phyloP scores from a whole-genome alignment of 2,888 invertebrate species.

The Callimorpha dominula region DNA sequence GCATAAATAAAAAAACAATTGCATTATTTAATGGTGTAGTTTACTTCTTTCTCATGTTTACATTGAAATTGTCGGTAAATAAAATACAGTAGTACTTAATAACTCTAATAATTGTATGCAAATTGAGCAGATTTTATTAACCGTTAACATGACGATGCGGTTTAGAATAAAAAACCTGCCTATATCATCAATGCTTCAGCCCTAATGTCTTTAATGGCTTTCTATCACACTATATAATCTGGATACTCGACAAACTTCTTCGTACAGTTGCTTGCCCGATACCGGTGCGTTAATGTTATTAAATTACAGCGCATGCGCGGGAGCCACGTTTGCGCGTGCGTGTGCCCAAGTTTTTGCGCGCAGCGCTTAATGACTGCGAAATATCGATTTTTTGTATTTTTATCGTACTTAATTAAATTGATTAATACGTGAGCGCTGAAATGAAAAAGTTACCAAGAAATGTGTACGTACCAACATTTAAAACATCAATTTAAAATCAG shows the following conservation, averaged over 20 bases:
- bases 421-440: conserved; percentile 31
- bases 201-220: background rate
- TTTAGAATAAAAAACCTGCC: background rate
- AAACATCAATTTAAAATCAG: background rate
- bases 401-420: conserved; percentile 35
- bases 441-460: background rate
- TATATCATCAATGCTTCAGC: background rate
- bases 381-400: conserved; percentile 33
- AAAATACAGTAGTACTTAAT: background rate
- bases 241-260: background rate
- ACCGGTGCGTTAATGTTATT: conserved; percentile 51
- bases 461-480: too few relatives aligned
- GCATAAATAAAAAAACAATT: background rate
- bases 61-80: background rate
- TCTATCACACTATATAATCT: conserved; percentile 3
- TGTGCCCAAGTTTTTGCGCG: conserved; percentile 34
- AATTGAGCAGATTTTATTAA: background rate
- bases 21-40: background rate
- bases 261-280: conserved; percentile 38
- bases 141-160: too few relatives aligned
- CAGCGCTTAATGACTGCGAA: conserved; percentile 32
- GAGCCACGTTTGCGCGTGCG: conserved; percentile 31
- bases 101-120: background rate
- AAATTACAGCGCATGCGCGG: conserved; percentile 50
- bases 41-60: background rate